Percentiles rank a stretch among this genome's conserved stretches.
Evolutionary conservation across 2,888 invertebrate genomes (phyloP).

Genomic region (Lepidochrysops patricia): DNA sequence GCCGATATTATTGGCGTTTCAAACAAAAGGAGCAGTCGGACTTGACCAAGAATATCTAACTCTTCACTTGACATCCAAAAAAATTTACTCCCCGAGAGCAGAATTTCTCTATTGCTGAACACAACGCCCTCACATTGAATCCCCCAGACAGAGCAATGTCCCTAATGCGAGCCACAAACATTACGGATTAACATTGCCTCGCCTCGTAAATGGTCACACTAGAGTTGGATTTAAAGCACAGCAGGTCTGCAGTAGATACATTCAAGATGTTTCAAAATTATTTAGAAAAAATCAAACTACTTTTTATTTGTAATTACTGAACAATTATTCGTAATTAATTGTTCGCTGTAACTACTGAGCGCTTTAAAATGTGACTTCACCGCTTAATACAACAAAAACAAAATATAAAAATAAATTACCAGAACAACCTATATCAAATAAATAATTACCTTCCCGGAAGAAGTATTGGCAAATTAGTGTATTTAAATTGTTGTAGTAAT

Average conservation of each 20-base stretch:
- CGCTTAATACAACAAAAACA: conserved; percentile 35
- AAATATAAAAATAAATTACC: conserved; percentile 26
- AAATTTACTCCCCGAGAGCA: conserved; percentile 54
- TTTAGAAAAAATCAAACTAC: conserved; percentile 9
- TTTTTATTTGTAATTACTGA: no score
- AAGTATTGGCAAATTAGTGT: background rate
- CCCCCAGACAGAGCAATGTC: conserved; percentile 51
- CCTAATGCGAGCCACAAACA: conserved; percentile 56
- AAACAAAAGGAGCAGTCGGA: conserved; percentile 12
- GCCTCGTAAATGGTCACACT: conserved; percentile 54
- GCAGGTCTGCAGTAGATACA: conserved; percentile 11
- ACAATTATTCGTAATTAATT: no score
- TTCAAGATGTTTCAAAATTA: conserved; percentile 8
- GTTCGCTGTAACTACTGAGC: conserved; percentile 24
- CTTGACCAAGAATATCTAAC: conserved; percentile 43
- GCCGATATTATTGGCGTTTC: background rate
- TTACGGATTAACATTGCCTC: conserved; percentile 45
- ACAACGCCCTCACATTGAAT: conserved; percentile 42
- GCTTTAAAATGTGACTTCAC: conserved; percentile 37
- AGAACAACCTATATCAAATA: conserved; percentile 20
- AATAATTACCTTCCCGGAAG: conserved; percentile 18
- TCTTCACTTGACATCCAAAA: conserved; percentile 71
- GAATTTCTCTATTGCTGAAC: conserved; percentile 38
- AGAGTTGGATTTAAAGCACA: conserved; percentile 13
- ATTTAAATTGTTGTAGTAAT: conserved; percentile 10